phyloP scores from a whole-genome alignment of 2,797 vertebrate genomes.

The Phataginus tricuspis region DNA sequence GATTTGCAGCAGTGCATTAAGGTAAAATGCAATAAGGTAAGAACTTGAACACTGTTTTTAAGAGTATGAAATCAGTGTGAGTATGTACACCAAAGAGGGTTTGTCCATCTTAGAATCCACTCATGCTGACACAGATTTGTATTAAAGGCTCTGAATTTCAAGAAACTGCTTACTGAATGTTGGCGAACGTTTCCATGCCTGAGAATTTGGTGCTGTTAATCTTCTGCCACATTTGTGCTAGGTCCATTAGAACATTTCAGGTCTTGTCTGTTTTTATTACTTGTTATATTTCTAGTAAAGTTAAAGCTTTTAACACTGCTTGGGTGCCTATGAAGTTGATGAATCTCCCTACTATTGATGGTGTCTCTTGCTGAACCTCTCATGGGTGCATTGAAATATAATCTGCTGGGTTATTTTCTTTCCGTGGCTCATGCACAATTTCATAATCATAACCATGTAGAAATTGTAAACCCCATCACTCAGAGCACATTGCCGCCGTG shows the following conservation, averaged over 20 bases:
- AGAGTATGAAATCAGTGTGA: conserved; percentile 28
- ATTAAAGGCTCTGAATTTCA: conserved; percentile 53
- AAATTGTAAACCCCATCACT: conserved; percentile 76
- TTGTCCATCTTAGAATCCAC: conserved; percentile 5
- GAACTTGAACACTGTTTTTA: conserved; percentile 34
- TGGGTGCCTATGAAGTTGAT: conserved; percentile 78
- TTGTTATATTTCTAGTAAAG: conserved; percentile 83
- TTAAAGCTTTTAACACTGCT: conserved; percentile 80
- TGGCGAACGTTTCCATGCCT: conserved; percentile 73
- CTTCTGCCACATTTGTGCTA: conserved; percentile 69
- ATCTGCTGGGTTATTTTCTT: conserved; percentile 81
- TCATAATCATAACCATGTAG: conserved; percentile 77
- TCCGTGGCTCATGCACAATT: conserved; percentile 73
- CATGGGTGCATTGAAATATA: conserved; percentile 80
- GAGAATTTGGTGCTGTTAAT: conserved; percentile 74
- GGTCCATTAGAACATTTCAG: conserved; percentile 79
- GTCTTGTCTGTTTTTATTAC: conserved; percentile 82
- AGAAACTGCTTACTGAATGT: conserved; percentile 71
- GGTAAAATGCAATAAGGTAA: background rate
- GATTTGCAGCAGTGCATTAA: background rate
- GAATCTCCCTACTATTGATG: conserved; percentile 70
- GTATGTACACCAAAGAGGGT: background rate
- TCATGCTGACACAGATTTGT: conserved; percentile 57
- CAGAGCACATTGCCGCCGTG: conserved; percentile 61
- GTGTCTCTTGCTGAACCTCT: conserved; percentile 73